Percentiles rank a stretch among this genome's conserved stretches.
These are phyloP conservation scores for Lagopus leucura DNA, from an alignment of 2,113 vertebrate species.

Conservation along the genomic window DNA sequence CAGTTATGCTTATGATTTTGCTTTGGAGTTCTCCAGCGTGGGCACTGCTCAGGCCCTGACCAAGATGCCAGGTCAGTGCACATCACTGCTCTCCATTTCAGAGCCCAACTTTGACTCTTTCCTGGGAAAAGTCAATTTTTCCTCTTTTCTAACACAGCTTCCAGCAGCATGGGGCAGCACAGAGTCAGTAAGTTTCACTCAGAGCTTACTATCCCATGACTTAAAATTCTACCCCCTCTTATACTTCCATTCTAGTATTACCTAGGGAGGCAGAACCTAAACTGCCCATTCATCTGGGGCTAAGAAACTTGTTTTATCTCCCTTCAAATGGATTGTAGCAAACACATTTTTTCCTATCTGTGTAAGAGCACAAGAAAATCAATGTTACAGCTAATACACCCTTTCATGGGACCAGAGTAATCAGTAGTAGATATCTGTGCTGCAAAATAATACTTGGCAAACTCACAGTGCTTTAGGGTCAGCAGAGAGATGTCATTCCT, in stretches of 20 bases:
- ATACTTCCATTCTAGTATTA: not conserved
- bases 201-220: not conserved
- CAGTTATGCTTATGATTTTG: fast-evolving
- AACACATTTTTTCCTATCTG: not conserved
- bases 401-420: constrained; percentile 20
- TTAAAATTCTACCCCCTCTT: not conserved
- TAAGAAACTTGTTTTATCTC: not conserved
- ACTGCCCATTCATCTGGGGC: not conserved
- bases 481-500: constrained; percentile 55
- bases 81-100: not conserved
- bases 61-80: not conserved
- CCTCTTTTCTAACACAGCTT: not conserved
- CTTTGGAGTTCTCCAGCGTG: not conserved
- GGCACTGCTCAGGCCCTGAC: not conserved
- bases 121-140: not conserved
- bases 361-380: constrained; percentile 34
- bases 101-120: not conserved
- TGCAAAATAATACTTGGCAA: constrained; percentile 64
- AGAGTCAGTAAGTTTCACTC: not conserved
- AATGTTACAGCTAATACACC: constrained; percentile 19
- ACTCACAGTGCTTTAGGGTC: constrained; percentile 23
- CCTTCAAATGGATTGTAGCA: constrained; percentile 5
- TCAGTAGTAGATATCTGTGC: constrained; percentile 11
- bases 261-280: not conserved
- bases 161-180: not conserved